Evolutionary conservation across 2,113 vertebrate genomes (phyloP), one percentile per base, ranked within the genome.

Genomic region (Rhinichthys klamathensis): DNA sequence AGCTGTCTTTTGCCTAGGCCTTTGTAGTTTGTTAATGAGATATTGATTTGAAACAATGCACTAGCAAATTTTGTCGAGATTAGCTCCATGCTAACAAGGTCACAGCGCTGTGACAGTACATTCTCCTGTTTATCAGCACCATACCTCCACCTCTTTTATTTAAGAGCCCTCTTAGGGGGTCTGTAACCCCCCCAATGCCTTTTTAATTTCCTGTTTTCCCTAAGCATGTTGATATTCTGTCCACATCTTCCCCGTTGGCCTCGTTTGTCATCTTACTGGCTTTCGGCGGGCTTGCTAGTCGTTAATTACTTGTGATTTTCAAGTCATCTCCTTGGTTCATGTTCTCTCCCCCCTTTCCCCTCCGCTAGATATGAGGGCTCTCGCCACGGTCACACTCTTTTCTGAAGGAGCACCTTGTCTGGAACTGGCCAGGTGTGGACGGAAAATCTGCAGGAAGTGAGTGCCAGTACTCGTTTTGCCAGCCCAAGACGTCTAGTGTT

Each of bases 11-110:
- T 96, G 96, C 97, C 96, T 96, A 96, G 96, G 95, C 96, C 96
- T 97, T 98, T 98, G 96, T 98, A 97, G 96, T 97, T 99, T 96
- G 96, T 97, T 99, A 99, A 99, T 99, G 97, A 99, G 96, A 98
- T 99, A 99, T 99, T 99, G 97, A 99, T 99, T 97, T 96, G 96
- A 99, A 99, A 98, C 97, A 99, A 98, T 98, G 96, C 92, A 94
- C 94, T 95, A 95, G 95, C 95, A 97, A 98, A 88, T 91, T 89
- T 90, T 85, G 83, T 88, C 80, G n/a, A 87, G 86, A 84, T 89
- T 89, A 86, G 63, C 86, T 84, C 63, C 41, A 73, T 80, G 81
- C 76, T 54, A 86, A 85, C 86, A 89, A 89, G 86, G 88, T 89
- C 86, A 86, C 73, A 35, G 18, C 23, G 73, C 63, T 92, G 80